Evolutionary conservation across 2,888 invertebrate species (phyloP).

Genomic region (Scrobipalpa costella): DNA sequence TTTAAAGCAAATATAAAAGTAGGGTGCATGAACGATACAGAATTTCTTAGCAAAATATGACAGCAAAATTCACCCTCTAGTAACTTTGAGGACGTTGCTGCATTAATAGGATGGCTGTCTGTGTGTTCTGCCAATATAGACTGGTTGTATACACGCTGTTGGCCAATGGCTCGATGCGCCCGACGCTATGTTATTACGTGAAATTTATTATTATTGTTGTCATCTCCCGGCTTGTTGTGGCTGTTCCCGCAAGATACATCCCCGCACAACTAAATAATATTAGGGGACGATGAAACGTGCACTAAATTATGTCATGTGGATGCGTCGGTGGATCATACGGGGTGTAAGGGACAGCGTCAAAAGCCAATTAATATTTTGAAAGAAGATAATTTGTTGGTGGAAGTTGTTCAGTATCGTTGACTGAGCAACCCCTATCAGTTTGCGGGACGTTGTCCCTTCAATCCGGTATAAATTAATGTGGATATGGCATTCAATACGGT

Average conservation of each 20-base stretch:
- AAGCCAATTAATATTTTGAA: too few species aligned
- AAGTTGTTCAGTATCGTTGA: too few species aligned
- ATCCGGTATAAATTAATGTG: too few species aligned
- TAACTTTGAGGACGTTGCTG: not conserved
- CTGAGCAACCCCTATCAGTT: too few species aligned
- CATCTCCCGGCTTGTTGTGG: conserved; percentile 31
- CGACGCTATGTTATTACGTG: conserved; percentile 31
- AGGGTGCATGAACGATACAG: not conserved
- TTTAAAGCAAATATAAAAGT: not conserved
- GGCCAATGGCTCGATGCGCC: conserved; percentile 29
- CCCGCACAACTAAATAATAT: conserved; percentile 29
- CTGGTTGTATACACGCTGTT: conserved; percentile 26
- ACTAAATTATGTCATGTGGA: conserved; percentile 8
- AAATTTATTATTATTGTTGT: conserved; percentile 41
- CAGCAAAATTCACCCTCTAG: not conserved
- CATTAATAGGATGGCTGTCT: conserved; percentile 9
- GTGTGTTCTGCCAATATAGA: conserved; percentile 22
- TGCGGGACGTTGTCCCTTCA: too few species aligned
- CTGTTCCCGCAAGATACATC: conserved; percentile 27
- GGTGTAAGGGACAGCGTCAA: too few species aligned
- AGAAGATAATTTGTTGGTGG: too few species aligned
- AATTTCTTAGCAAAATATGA: not conserved
- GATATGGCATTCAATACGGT: too few species aligned
- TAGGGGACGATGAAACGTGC: conserved; percentile 18
- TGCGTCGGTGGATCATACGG: too few species aligned